Evolutionary conservation across 2,797 vertebrate genomes (phyloP).

Genomic region (Vipera latastei): DNA sequence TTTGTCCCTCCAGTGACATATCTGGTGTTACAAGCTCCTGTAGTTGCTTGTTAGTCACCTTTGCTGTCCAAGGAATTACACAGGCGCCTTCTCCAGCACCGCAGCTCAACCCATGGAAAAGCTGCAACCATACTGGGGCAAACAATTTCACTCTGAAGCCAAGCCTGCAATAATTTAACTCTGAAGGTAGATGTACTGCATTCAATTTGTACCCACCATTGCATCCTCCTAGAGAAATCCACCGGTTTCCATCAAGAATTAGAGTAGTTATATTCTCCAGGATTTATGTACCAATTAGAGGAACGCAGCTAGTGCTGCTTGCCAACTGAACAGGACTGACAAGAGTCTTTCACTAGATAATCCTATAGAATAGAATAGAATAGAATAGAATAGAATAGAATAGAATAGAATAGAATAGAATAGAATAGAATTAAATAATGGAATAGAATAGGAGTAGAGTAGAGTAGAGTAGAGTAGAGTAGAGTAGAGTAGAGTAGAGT

Average conservation of each 20-base stretch:
- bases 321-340: neutral
- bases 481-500: too few species aligned
- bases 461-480: too few species aligned
- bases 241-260: neutral
- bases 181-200: neutral
- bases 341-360: neutral
- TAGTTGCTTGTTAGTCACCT: neutral
- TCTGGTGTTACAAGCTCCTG: neutral
- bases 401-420: too few species aligned
- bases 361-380: neutral
- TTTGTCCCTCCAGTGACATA: neutral
- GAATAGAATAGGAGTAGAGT: too few species aligned
- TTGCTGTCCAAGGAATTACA: neutral
- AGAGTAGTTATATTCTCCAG: neutral
- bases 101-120: neutral
- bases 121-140: neutral
- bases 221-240: neutral
- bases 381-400: too few species aligned
- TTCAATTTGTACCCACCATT: neutral
- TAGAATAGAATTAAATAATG: rapidly evolving
- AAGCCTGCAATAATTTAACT: neutral
- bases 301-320: neutral
- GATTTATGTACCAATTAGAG: neutral
- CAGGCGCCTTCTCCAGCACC: neutral
- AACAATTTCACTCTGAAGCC: neutral